These are phyloP conservation scores for Malacosoma neustria DNA, from an alignment of 2,888 invertebrate genomes.

Conservation along the genomic window DNA sequence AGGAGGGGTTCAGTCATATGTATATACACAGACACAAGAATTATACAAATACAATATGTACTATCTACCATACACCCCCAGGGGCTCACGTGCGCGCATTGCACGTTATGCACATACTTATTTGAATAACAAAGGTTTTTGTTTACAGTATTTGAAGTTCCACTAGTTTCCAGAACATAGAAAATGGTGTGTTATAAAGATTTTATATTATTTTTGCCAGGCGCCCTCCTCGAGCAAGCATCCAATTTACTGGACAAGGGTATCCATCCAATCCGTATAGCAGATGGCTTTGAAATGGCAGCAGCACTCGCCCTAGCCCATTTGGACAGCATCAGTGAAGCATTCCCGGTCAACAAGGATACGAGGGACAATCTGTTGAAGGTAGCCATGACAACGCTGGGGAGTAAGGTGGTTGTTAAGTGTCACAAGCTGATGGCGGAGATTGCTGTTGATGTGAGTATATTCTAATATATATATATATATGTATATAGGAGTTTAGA, in stretches of 20 bases:
- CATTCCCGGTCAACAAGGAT: constrained; percentile 88
- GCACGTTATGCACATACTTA: too few species aligned
- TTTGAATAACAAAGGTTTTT: too few species aligned
- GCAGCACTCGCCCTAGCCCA: constrained; percentile 91
- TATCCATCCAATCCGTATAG: constrained; percentile 98
- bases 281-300: constrained; percentile 98
- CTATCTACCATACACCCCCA: too few species aligned
- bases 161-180: not conserved
- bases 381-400: constrained; percentile 98
- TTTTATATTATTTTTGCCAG: constrained; percentile 42
- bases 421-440: constrained; percentile 98
- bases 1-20: too few species aligned
- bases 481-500: too few species aligned
- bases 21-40: too few species aligned
- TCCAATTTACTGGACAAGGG: constrained; percentile 94
- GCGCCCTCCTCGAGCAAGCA: constrained; percentile 96
- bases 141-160: too few species aligned
- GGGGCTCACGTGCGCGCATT: too few species aligned
- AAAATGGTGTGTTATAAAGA: not conserved
- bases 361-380: constrained; percentile 92
- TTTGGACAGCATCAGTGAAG: constrained; percentile 90
- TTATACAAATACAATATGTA: too few species aligned
- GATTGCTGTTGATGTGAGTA: constrained; percentile 88
- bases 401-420: constrained; percentile 98
- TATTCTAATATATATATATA: too few species aligned